A percentile compares a stretch with the other conserved stretches of the same genome.
phyloP scores from a whole-genome alignment of 1,140 invertebrate genomes.

The Planococcus citri region DNA sequence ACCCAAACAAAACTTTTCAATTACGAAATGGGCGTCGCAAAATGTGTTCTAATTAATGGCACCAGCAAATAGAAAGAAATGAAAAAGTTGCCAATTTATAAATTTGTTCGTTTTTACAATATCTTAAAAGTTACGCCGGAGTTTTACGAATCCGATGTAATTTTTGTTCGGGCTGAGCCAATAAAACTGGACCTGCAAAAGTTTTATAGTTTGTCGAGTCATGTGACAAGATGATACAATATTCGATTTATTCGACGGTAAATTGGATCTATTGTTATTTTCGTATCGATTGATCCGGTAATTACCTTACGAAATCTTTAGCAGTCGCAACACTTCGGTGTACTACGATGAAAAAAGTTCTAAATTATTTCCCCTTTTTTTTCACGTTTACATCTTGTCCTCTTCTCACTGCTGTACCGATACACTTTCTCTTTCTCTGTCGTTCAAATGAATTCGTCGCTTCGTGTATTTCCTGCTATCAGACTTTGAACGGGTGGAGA shows the following conservation, averaged over 20 bases:
- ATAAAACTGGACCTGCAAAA: not conserved
- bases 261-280: slow-evolving; percentile 4
- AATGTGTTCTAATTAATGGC: not conserved
- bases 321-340: too few relatives aligned
- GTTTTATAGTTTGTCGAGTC: not conserved
- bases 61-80: not conserved
- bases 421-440: too few relatives aligned
- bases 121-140: not conserved
- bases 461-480: too few relatives aligned
- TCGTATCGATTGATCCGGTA: not conserved
- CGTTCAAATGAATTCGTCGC: too few relatives aligned
- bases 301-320: not conserved
- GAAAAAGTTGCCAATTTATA: slow-evolving; percentile 1
- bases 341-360: too few relatives aligned
- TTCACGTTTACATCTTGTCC: too few relatives aligned
- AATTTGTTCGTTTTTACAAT: slow-evolving; percentile 4
- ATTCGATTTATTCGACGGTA: not conserved
- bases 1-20: not conserved
- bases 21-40: not conserved
- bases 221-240: not conserved
- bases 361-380: too few relatives aligned
- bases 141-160: not conserved
- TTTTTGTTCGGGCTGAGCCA: not conserved
- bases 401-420: too few relatives aligned
- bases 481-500: too few relatives aligned